Conservation (phyloP, 2,113 vertebrate genomes). For the Dasyprocta punctata region DNA sequence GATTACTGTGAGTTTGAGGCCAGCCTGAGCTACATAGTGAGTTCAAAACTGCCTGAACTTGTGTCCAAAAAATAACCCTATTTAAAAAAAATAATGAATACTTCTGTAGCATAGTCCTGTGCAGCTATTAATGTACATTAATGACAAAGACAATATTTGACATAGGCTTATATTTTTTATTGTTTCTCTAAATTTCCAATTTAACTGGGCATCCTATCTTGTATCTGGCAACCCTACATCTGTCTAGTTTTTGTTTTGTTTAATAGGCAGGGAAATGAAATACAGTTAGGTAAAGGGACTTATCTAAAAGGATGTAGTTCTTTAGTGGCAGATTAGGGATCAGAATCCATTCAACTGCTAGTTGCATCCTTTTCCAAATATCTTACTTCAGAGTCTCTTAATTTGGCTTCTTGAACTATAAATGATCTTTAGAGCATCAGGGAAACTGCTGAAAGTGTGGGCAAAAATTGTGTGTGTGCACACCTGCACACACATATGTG, state of each 20-base stretch:
- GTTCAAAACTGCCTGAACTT: background rate
- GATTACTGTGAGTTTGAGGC: background rate
- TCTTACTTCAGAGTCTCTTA: conserved; percentile 33
- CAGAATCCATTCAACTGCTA: conserved; percentile 1
- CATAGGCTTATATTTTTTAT: background rate
- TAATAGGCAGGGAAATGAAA: background rate
- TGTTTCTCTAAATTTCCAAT: conserved; percentile 2
- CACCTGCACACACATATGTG: background rate
- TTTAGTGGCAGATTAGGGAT: background rate
- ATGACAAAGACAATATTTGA: conserved; percentile 12
- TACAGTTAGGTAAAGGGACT: background rate
- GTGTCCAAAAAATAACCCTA: background rate
- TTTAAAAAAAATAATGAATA: background rate
- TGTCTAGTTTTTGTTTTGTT: background rate
- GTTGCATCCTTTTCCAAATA: background rate
- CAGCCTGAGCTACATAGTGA: background rate
- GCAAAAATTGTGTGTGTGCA: background rate
- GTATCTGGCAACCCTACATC: background rate
- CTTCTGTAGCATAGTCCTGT: background rate
- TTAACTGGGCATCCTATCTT: background rate
- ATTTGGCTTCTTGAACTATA: conserved; percentile 13
- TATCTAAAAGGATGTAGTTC: background rate
- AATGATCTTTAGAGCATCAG: background rate
- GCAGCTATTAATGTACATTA: background rate
- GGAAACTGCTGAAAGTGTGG: background rate